Evolutionary conservation across 2,797 vertebrate species (phyloP), one percentile per base, ranked within the genome.

Genomic region (Falco novaeseelandiae): DNA sequence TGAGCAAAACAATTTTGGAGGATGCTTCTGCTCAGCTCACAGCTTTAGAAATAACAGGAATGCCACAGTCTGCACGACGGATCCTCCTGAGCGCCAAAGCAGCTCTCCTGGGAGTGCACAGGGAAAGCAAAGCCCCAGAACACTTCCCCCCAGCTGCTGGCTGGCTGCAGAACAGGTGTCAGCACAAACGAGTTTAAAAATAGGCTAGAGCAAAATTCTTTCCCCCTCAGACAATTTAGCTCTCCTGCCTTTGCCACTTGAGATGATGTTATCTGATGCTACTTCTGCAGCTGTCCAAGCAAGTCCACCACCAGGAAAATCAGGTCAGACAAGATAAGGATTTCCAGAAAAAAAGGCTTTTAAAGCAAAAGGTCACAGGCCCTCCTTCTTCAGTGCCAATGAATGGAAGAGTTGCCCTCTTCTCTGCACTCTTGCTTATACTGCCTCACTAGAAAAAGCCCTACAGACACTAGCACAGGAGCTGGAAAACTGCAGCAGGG

Each of bases 101-200:
- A 74, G 78, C 71, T 49, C 52, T 73, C 59, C n/a, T 14, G 21
- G 52, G 87, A 95, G 57, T 2, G 1, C 0, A 10, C 32, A 84
- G 49, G 61, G 62, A 89, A 76, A 92, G 71, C 46, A 76, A 58
- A 82, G 19, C 34, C 46, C 46, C 34, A 54, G 10, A 51, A 23
- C 38, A 9, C 17, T 66, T 77, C 19, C 59, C 51, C 55, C 20
- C 82, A 78, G 71, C 85, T 83, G 85, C 65, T 70, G 71, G 63
- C 38, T 46, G 54, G 6, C 14, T 26, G 34, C 23, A 12, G 38
- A 85, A 89, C 54, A 93, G 71, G 63, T 80, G 92, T 59, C 89
- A 87, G 48, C n/a, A 25, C 49, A 90, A 89, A 46, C 1, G 65
- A 69, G 46, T 38, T 81, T 81, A 95, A 96, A 97, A 95, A 91